Evolutionary conservation across 2,113 vertebrate genomes (phyloP), one percentile per base, ranked within the genome.

Genomic region (Pygoscelis antarcticus): DNA sequence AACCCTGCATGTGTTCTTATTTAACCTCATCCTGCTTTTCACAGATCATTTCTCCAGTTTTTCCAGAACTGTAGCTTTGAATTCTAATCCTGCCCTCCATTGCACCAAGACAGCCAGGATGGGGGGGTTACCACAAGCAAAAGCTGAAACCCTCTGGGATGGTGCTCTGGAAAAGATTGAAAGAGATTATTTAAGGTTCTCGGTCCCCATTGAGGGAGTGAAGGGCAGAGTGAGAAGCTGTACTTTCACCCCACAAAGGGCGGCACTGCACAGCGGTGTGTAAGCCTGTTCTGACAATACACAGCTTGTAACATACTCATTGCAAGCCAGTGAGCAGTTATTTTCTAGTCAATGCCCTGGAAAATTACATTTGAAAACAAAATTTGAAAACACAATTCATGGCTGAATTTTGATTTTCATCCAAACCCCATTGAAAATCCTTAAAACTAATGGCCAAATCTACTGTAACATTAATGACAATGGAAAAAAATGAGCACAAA

Each of bases 241-340:
- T 36, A n/a, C 61, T 83, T 89, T 44, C 30, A 60, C 38, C 16
- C 30, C 0, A 2, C 42, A 58, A 55, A 36, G 36, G 22, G 27
- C 0, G 2, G 42, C 19, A 10, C 51, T 55, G 57, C 61, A 51
- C 36, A 65, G 46, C 0, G 0, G 21, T 23, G 16, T 23, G 30
- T 42, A 52, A 84, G 26, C 34, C 44, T 55, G 51, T 40, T 80
- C 19, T 42, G 25, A 58, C 42, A 68, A 34, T 14, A 47, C 7
- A 21, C 4, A 36, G 42, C 38, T 91, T 91, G 34, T 62, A 82
- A 72, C 30, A 40, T 13, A 49, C 15, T 42, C 30, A 30, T 27
- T 62, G 42, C 25, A 65, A 77, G 47, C 8, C 9, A 71, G 19
- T 3, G 18, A 80, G 42, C 32, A 77, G 51, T 42, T 80, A 80